Conservation (phyloP, 2,888 invertebrate genomes). For the Gnatocerus cornutus region DNA sequence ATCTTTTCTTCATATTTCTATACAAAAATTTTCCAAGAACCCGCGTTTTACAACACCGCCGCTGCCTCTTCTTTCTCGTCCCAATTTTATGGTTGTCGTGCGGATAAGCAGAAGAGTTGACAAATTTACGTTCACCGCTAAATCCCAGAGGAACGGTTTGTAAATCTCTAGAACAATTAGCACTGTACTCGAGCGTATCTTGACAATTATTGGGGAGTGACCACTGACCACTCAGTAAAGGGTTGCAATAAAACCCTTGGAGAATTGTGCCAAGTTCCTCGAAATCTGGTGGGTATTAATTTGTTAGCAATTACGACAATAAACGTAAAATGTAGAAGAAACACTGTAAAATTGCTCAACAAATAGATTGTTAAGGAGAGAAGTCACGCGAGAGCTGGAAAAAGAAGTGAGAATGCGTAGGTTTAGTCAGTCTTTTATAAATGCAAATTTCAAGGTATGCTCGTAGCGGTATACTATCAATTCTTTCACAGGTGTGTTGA, state of each 20-base stretch:
- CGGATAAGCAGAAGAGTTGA: slow-evolving; percentile 58
- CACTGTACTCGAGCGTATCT: slow-evolving; percentile 64
- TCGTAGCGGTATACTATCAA: slow-evolving; percentile 18
- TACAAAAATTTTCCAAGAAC: background rate
- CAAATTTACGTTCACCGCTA: slow-evolving; percentile 61
- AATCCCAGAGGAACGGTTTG: slow-evolving; percentile 56
- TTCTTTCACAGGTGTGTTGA: slow-evolving; percentile 36
- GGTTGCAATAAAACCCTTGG: slow-evolving; percentile 54
- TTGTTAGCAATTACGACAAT: slow-evolving; percentile 1
- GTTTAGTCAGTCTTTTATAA: slow-evolving; percentile 6
- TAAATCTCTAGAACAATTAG: slow-evolving; percentile 65
- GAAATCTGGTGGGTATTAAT: slow-evolving; percentile 3
- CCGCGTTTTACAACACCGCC: background rate
- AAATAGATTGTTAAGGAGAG: slow-evolving; percentile 20
- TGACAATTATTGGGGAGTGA: slow-evolving; percentile 67
- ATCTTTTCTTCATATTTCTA: background rate
- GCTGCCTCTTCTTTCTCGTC: background rate
- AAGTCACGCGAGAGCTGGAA: slow-evolving; percentile 14
- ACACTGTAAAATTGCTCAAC: slow-evolving; percentile 20
- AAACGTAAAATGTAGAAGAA: background rate
- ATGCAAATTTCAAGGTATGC: slow-evolving; percentile 36
- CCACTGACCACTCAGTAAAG: slow-evolving; percentile 63
- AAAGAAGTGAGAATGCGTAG: slow-evolving; percentile 15
- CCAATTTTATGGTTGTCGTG: slow-evolving; percentile 39
- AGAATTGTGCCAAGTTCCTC: slow-evolving; percentile 27